Conservation (phyloP, 1,140 invertebrate species). For the Trichogramma pretiosum region DNA sequence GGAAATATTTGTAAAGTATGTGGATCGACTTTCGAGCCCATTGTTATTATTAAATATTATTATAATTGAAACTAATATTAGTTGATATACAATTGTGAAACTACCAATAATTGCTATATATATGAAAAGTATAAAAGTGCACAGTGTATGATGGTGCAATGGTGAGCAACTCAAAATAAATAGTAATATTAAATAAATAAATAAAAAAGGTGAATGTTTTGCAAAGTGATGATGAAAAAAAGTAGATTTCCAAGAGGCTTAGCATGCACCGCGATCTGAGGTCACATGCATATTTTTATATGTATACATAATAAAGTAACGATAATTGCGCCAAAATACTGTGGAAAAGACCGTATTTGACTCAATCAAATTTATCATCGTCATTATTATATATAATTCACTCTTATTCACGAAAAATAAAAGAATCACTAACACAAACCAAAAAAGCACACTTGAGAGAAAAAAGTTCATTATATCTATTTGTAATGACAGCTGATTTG, state of each 20-base stretch:
- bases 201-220: slow-evolving; percentile 14
- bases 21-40: slow-evolving; percentile 23
- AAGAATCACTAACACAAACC: too few relatives aligned
- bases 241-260: slow-evolving; percentile 27
- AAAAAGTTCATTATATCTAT: too few relatives aligned
- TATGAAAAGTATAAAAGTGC: too few relatives aligned
- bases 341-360: slow-evolving; percentile 16
- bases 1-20: slow-evolving; percentile 22
- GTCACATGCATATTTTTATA: slow-evolving; percentile 31
- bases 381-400: too few relatives aligned
- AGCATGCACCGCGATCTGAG: slow-evolving; percentile 23
- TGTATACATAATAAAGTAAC: too few relatives aligned
- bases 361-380: too few relatives aligned
- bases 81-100: slow-evolving; percentile 24
- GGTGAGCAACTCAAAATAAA: slow-evolving; percentile 20
- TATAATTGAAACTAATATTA: slow-evolving; percentile 29
- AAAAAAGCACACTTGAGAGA: too few relatives aligned
- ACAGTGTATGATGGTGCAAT: slow-evolving; percentile 14
- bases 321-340: slow-evolving; percentile 17
- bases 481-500: too few relatives aligned
- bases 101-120: slow-evolving; percentile 23
- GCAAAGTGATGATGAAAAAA: slow-evolving; percentile 12
- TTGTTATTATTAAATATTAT: slow-evolving; percentile 32
- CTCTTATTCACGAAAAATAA: too few relatives aligned
- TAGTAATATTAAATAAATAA: slow-evolving; percentile 3